phyloP scores from a whole-genome alignment of 2,113 vertebrate species.

The Callionymus lyra region DNA sequence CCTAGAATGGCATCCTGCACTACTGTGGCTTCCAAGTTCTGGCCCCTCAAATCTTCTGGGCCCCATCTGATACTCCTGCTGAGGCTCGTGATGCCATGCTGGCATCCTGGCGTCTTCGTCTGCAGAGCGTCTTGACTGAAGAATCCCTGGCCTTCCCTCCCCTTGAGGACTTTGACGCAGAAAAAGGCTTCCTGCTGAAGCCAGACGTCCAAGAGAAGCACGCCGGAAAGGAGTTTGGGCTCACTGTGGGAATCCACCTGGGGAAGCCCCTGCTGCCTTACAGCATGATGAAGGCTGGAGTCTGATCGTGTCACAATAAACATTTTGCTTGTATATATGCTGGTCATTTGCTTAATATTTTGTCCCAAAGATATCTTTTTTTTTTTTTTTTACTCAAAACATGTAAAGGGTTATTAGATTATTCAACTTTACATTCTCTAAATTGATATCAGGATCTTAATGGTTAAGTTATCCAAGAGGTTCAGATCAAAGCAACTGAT shows the following conservation, averaged over 20 bases:
- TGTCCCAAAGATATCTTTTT: no score
- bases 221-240: constrained; percentile 49
- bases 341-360: no score
- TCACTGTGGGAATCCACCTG: constrained; percentile 65
- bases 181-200: constrained; percentile 62
- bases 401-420: no score
- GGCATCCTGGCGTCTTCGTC: constrained; percentile 36
- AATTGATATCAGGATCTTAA: no score
- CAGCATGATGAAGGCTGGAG: constrained; percentile 55
- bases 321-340: no score
- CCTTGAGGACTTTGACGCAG: constrained; percentile 60
- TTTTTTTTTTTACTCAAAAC: no score
- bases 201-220: constrained; percentile 50
- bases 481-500: no score
- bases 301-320: constrained; percentile 17
- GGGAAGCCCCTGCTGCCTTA: constrained; percentile 64
- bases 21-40: constrained; percentile 79
- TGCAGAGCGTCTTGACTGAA: constrained; percentile 40
- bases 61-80: constrained; percentile 30
- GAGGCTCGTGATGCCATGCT: constrained; percentile 51
- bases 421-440: no score
- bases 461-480: no score
- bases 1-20: constrained; percentile 68
- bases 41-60: constrained; percentile 72
- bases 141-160: constrained; percentile 50